phyloP scores from a whole-genome alignment of 1,140 invertebrate species.

The Lamellibrachia luymesi region DNA sequence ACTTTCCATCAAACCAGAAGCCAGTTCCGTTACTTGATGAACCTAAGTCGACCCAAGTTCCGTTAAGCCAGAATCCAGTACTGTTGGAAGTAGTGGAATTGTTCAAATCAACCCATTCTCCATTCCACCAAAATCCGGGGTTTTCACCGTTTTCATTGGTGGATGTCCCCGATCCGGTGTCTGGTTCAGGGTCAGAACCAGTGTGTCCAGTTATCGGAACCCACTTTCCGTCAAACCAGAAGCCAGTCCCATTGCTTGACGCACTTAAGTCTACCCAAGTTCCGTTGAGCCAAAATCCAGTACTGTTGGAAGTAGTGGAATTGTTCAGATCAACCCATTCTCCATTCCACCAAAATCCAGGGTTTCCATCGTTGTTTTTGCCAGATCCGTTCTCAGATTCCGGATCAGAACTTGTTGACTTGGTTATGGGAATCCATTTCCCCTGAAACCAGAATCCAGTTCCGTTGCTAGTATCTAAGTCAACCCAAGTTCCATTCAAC shows the following conservation, averaged over 20 bases:
- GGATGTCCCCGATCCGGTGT: neutral
- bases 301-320: neutral
- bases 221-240: neutral
- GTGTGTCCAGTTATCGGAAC: neutral
- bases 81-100: neutral
- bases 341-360: neutral
- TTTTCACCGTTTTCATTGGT: neutral
- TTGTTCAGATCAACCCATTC: neutral
- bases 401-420: neutral
- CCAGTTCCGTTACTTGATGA: neutral
- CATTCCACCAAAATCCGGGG: neutral
- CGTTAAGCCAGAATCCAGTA: neutral
- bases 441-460: neutral
- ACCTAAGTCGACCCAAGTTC: neutral
- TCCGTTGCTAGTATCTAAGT: neutral
- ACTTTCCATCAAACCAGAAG: neutral
- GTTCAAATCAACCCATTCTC: neutral
- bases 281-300: neutral
- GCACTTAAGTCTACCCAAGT: neutral
- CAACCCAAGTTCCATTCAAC: neutral
- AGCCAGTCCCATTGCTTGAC: neutral
- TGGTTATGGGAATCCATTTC: neutral
- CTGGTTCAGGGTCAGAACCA: neutral
- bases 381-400: neutral
- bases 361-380: neutral